phyloP scores from a whole-genome alignment of 92 coral and sea anemone genomes.

The Ricordea florida region DNA sequence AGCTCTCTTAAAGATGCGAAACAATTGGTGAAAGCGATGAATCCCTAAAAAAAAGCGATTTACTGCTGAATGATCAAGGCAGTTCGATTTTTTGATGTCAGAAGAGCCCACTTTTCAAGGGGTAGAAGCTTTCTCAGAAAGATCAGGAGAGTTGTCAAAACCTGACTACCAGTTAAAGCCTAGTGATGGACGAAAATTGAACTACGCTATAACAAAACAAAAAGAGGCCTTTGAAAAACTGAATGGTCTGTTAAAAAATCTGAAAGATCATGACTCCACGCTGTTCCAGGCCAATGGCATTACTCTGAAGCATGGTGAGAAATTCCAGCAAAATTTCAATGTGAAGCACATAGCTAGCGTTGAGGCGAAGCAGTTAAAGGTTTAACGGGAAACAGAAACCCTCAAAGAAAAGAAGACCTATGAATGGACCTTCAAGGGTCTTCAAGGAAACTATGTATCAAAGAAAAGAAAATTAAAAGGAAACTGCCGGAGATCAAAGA shows the following conservation, averaged over 20 bases:
- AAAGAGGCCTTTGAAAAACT: too few relatives aligned
- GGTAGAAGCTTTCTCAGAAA: background rate
- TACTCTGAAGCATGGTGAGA: too few relatives aligned
- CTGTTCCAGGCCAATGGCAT: too few relatives aligned
- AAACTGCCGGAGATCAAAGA: too few relatives aligned
- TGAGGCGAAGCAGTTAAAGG: too few relatives aligned
- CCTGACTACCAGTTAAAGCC: too few relatives aligned
- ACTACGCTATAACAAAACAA: too few relatives aligned
- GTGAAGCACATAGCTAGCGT: slow-evolving; percentile 22
- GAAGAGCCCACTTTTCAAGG: slow-evolving; percentile 14
- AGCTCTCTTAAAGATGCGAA: slow-evolving; percentile 19
- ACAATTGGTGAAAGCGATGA: slow-evolving; percentile 30
- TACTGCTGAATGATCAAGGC: slow-evolving; percentile 23
- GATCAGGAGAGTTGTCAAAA: background rate
- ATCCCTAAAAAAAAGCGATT: slow-evolving; percentile 18
- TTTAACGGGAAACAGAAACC: background rate
- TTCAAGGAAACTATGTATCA: too few relatives aligned
- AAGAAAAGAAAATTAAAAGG: too few relatives aligned
- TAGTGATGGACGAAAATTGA: too few relatives aligned
- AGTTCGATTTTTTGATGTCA: slow-evolving; percentile 10
- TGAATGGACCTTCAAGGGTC: background rate
- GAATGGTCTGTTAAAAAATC: too few relatives aligned
- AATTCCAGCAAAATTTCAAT: slow-evolving; percentile 10
- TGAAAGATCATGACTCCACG: too few relatives aligned
- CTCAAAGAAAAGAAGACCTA: background rate